phyloP scores from a whole-genome alignment of 2,888 invertebrate genomes.

The Andrena flavipes region DNA sequence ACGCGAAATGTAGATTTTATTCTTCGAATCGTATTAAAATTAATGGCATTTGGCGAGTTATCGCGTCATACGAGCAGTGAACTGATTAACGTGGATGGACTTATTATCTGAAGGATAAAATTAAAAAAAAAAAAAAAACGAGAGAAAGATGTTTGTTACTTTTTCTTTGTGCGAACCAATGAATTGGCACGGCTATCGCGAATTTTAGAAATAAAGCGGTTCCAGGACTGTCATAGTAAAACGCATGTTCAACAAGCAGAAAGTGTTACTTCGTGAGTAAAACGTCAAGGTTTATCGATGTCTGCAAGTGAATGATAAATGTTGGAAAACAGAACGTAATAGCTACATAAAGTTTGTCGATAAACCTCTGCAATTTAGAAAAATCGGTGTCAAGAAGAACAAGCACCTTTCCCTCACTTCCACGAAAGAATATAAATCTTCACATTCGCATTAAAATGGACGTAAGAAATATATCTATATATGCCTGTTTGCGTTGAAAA shows the following conservation, averaged over 20 bases:
- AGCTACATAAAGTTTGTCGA: neutral
- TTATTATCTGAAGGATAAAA: slow-evolving; percentile 20
- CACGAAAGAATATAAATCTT: neutral
- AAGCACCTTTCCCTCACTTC: neutral
- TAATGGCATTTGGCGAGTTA: slow-evolving; percentile 23
- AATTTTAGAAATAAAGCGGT: neutral
- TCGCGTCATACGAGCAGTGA: slow-evolving; percentile 1
- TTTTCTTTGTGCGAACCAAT: neutral
- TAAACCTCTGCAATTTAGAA: neutral
- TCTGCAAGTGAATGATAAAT: neutral
- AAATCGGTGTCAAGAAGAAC: neutral
- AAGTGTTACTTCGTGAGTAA: neutral
- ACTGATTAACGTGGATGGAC: slow-evolving; percentile 13
- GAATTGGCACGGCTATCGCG: neutral
- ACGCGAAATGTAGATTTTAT: slow-evolving; percentile 20
- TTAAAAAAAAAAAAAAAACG: neutral
- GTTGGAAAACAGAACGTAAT: neutral
- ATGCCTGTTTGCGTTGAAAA: neutral
- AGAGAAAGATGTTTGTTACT: neutral
- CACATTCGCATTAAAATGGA: neutral
- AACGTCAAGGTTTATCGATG: slow-evolving; percentile 1
- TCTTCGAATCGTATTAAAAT: slow-evolving; percentile 23
- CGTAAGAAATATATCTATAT: neutral
- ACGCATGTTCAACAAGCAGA: neutral
- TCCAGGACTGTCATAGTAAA: neutral